Percentiles rank a stretch among this genome's conserved stretches.
Evolutionary conservation across 2,888 invertebrate species (phyloP).

Genomic region (Rhagonycha lutea): DNA sequence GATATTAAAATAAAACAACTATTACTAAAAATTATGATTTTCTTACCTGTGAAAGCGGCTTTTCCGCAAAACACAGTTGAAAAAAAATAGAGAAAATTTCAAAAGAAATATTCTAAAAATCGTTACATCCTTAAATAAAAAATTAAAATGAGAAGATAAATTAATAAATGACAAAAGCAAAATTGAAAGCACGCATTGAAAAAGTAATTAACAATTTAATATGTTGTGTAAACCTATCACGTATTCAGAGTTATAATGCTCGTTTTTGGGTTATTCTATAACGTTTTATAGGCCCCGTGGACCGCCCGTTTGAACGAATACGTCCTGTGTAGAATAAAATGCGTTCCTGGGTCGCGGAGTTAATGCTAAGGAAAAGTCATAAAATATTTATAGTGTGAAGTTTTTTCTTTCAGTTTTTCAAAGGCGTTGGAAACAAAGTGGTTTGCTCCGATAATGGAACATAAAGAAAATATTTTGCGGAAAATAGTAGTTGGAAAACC

Average conservation of each 20-base stretch:
- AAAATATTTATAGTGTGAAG: conserved; percentile 29
- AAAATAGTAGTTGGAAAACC: conserved; percentile 8
- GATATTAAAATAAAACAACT: too few species aligned
- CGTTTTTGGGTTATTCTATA: conserved; percentile 28
- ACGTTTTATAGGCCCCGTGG: conserved; percentile 23
- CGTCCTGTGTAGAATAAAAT: conserved; percentile 25
- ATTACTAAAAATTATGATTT: too few species aligned
- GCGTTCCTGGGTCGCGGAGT: conserved; percentile 18
- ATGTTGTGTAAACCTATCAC: conserved; percentile 22
- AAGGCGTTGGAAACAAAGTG: conserved; percentile 20
- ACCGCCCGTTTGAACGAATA: conserved; percentile 23
- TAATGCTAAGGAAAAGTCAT: conserved; percentile 27
- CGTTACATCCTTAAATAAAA: background rate
- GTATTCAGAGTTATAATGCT: conserved; percentile 28
- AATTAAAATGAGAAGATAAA: background rate
- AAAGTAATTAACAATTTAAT: background rate
- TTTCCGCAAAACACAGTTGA: too few species aligned
- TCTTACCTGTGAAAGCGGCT: too few species aligned
- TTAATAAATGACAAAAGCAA: background rate
- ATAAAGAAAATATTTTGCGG: conserved; percentile 15
- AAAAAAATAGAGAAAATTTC: too few species aligned
- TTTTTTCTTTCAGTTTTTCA: conserved; percentile 23
- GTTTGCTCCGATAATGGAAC: conserved; percentile 21
- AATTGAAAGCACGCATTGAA: background rate
- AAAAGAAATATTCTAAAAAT: too few species aligned